These are phyloP conservation scores for Microtus oregoni DNA, from an alignment of 2,113 vertebrate genomes.

Conservation along the genomic window DNA sequence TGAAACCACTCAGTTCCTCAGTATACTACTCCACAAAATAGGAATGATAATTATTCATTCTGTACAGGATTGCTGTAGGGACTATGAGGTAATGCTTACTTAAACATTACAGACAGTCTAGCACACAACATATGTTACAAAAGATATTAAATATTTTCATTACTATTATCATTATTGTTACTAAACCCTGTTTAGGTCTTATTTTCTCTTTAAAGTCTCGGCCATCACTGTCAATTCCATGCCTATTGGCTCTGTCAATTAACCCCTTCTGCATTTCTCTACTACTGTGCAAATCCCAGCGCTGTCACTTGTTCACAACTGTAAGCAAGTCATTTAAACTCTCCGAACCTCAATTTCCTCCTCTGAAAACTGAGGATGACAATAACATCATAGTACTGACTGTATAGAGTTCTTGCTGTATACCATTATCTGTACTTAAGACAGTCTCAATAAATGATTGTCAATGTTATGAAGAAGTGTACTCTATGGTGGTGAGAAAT, in stretches of 20 bases:
- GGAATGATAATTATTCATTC: not conserved
- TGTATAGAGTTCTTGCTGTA: not conserved
- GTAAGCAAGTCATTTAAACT: not conserved
- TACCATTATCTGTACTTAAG: not conserved
- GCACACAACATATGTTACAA: not conserved
- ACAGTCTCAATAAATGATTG: not conserved
- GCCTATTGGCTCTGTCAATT: not conserved
- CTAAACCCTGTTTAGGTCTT: not conserved
- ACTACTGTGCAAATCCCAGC: not conserved
- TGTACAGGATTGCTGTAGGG: not conserved
- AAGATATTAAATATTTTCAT: not conserved
- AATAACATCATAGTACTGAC: not conserved
- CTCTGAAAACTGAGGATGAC: not conserved
- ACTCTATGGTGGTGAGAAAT: not conserved
- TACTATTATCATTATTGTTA: not conserved
- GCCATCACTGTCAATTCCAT: not conserved
- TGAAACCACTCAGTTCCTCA: not conserved
- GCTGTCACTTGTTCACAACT: not conserved
- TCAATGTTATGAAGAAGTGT: not conserved
- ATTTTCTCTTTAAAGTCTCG: not conserved
- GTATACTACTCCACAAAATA: constrained; percentile 2
- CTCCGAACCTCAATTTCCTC: not conserved
- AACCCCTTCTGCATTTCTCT: not conserved
- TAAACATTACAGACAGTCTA: not conserved
- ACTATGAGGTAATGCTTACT: not conserved